A percentile compares a stretch with the other conserved stretches of the same genome.
Evolutionary conservation across 1,140 invertebrate genomes (phyloP).

Genomic region (Drosophila mojavensis): DNA sequence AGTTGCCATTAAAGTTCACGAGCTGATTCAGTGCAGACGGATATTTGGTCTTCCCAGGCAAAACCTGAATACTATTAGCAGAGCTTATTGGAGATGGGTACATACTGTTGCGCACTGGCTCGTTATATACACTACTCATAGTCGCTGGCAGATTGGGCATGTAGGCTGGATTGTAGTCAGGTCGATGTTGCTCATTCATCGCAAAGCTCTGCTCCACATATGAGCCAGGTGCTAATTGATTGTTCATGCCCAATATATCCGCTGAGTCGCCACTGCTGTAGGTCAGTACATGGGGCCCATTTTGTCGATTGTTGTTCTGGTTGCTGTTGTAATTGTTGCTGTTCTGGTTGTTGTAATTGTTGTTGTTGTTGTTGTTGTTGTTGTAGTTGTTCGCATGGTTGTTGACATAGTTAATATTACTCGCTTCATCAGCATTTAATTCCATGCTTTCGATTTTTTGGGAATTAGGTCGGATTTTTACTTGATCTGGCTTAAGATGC

Average conservation of each 20-base stretch:
- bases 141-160: constrained; percentile 52
- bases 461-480: constrained; percentile 77
- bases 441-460: constrained; percentile 83
- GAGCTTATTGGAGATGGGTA: constrained; percentile 29
- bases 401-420: constrained; percentile 54
- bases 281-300: constrained; percentile 68
- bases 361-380: constrained; percentile 34
- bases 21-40: constrained; percentile 42
- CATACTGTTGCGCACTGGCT: constrained; percentile 60
- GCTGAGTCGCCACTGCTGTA: constrained; percentile 57
- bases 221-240: constrained; percentile 73
- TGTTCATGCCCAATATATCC: constrained; percentile 54
- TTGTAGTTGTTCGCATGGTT: constrained; percentile 37
- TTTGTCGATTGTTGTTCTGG: constrained; percentile 38
- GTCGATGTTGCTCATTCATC: constrained; percentile 24
- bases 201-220: constrained; percentile 64
- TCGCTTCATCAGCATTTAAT: constrained; percentile 61
- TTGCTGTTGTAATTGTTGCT: constrained; percentile 11
- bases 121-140: constrained; percentile 68
- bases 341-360: neutral
- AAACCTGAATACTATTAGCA: constrained; percentile 9
- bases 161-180: constrained; percentile 14
- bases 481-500: constrained; percentile 57
- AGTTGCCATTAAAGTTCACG: constrained; percentile 79
- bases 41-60: constrained; percentile 38